These are phyloP conservation scores for Parapristionchus giblindavisi DNA, from an alignment of 2,888 invertebrate species.

Conservation along the genomic window DNA sequence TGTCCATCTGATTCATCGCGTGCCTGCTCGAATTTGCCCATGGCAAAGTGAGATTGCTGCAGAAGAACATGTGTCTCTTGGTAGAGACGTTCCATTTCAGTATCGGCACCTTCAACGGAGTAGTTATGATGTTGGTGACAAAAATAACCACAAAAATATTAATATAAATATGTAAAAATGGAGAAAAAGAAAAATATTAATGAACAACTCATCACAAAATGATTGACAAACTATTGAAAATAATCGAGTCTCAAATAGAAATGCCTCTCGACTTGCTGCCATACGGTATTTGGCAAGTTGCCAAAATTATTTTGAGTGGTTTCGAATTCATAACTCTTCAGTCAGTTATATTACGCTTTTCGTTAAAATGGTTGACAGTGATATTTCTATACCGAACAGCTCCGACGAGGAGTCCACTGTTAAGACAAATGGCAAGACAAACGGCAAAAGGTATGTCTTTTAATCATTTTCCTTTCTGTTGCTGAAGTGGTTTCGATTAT, in stretches of 20 bases:
- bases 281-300: slow-evolving; percentile 2
- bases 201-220: slow-evolving; percentile 31
- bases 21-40: slow-evolving; percentile 57
- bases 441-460: slow-evolving; percentile 15
- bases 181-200: background rate
- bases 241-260: background rate
- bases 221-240: background rate
- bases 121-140: background rate
- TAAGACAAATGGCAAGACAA: slow-evolving; percentile 14
- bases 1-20: slow-evolving; percentile 63
- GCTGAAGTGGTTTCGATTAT: background rate
- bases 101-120: background rate
- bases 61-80: slow-evolving; percentile 59
- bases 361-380: slow-evolving; percentile 17
- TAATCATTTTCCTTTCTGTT: background rate
- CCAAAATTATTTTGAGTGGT: background rate
- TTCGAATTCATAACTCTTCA: background rate
- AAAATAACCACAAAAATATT: background rate
- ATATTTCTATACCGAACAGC: slow-evolving; percentile 29
- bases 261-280: background rate
- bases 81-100: slow-evolving; percentile 64
- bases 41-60: slow-evolving; percentile 56
- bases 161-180: background rate
- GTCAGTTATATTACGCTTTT: background rate
- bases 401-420: slow-evolving; percentile 21